These are phyloP conservation scores for Leistus spinibarbis DNA, from an alignment of 2,888 invertebrate genomes.

Conservation along the genomic window DNA sequence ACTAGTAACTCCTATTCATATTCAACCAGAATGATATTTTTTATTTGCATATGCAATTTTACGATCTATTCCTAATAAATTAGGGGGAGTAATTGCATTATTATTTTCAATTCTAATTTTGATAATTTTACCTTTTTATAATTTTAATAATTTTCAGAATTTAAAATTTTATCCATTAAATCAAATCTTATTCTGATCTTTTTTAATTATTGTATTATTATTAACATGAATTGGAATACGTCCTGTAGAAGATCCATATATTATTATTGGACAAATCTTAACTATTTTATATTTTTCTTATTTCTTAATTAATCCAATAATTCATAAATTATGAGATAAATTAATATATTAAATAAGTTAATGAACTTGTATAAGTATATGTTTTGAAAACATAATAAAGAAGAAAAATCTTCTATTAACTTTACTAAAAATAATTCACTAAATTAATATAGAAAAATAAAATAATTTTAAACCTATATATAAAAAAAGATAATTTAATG, in stretches of 20 bases:
- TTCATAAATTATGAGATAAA: conserved; percentile 63
- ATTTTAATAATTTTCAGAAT: conserved; percentile 64
- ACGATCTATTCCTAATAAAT: conserved; percentile 80
- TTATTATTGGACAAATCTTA: conserved; percentile 65
- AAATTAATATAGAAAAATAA: conserved; percentile 51
- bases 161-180: conserved; percentile 67
- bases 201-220: conserved; percentile 63
- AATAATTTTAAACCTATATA: conserved; percentile 62
- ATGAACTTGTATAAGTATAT: conserved; percentile 71
- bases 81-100: conserved; percentile 75
- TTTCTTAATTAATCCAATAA: conserved; percentile 62
- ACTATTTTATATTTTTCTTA: conserved; percentile 70
- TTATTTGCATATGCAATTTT: conserved; percentile 73
- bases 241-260: conserved; percentile 71
- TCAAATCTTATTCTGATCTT: conserved; percentile 66
- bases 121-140: conserved; percentile 64
- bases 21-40: conserved; percentile 83
- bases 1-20: conserved; percentile 73
- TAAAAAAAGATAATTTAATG: conserved; percentile 68
- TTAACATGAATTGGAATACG: conserved; percentile 76
- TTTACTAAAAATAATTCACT: conserved; percentile 59
- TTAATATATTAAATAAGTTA: conserved; percentile 63
- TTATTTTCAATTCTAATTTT: conserved; percentile 71
- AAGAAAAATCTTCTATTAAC: conserved; percentile 64
- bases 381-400: conserved; percentile 74